A percentile compares a stretch with the other conserved stretches of the same genome.
These are phyloP conservation scores for Centruroides vittatus DNA, from an alignment of 1,140 invertebrate species.

Conservation along the genomic window DNA sequence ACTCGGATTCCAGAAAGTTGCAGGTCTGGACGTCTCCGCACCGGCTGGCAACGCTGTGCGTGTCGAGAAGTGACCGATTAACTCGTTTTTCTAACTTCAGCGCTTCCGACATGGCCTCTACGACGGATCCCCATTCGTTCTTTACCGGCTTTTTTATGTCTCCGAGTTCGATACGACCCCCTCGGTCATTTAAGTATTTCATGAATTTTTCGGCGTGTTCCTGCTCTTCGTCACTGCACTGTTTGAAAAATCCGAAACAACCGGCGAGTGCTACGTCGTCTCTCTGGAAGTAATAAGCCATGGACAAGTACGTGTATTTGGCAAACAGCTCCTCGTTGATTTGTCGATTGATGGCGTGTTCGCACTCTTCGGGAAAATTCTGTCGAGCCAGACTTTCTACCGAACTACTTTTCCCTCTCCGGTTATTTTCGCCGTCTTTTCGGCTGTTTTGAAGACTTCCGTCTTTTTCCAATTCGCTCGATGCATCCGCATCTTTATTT, in stretches of 20 bases:
- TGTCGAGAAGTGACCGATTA: conserved; percentile 37
- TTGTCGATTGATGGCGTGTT: conserved; percentile 60
- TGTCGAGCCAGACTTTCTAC: no score
- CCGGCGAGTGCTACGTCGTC: conserved; percentile 50
- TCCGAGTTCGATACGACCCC: conserved; percentile 26
- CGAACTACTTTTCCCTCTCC: conserved; percentile 15
- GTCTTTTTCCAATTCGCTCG: no score
- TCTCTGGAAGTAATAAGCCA: conserved; percentile 43
- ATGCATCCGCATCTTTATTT: no score
- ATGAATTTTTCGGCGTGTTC: conserved; percentile 48
- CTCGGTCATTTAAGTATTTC: conserved; percentile 44
- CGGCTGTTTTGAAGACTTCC: no score
- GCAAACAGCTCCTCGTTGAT: conserved; percentile 42
- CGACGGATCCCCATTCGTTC: conserved; percentile 39
- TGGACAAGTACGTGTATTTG: conserved; percentile 16
- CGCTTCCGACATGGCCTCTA: conserved; percentile 42
- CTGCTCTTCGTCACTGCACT: conserved; percentile 43
- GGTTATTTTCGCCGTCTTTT: no score
- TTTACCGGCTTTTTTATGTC: conserved; percentile 34
- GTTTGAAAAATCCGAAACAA: conserved; percentile 41
- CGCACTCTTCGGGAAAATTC: conserved; percentile 57
- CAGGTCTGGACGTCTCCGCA: conserved; percentile 34
- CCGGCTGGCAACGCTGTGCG: conserved; percentile 30
- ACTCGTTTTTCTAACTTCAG: conserved; percentile 44
- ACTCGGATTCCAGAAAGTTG: conserved; percentile 42